Evolutionary conservation across 2,797 vertebrate species (phyloP).

Genomic region (Lagodon rhomboides): DNA sequence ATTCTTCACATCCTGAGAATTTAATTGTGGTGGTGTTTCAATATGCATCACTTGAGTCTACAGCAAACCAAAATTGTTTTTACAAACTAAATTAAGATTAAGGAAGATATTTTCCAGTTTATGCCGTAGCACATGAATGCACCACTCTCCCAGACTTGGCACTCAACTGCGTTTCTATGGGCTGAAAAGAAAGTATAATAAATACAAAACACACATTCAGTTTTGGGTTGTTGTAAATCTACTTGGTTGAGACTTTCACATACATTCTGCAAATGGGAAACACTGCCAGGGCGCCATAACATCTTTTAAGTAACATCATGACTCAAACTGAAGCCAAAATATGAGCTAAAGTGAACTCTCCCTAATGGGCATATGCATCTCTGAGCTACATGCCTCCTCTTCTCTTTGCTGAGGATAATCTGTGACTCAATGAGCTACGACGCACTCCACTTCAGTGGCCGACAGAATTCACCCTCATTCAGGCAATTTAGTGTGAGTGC

Average conservation of each 20-base stretch:
- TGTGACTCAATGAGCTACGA: constrained; percentile 66
- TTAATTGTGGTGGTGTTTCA: background rate
- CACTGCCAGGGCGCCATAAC: background rate
- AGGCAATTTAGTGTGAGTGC: constrained; percentile 81
- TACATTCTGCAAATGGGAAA: background rate
- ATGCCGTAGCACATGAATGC: constrained; percentile 35
- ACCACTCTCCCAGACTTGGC: constrained; percentile 29
- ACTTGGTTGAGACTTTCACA: background rate
- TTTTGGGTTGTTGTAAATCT: background rate
- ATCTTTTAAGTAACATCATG: constrained; percentile 22
- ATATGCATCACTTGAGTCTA: constrained; percentile 13
- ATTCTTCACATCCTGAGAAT: background rate
- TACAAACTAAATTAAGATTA: constrained; percentile 28
- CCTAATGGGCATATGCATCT: constrained; percentile 50
- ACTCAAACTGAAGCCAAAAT: constrained; percentile 41
- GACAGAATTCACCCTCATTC: constrained; percentile 79
- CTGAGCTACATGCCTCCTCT: constrained; percentile 51
- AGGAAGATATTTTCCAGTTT: constrained; percentile 27
- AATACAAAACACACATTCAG: constrained; percentile 9
- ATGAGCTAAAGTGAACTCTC: constrained; percentile 40
- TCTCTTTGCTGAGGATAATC: constrained; percentile 67
- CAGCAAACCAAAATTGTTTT: constrained; percentile 2
- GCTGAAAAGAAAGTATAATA: background rate
- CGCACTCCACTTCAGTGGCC: constrained; percentile 74
- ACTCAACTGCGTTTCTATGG: constrained; percentile 22